Evolutionary conservation across 2,113 vertebrate genomes (phyloP).

Genomic region (Columba janthina): DNA sequence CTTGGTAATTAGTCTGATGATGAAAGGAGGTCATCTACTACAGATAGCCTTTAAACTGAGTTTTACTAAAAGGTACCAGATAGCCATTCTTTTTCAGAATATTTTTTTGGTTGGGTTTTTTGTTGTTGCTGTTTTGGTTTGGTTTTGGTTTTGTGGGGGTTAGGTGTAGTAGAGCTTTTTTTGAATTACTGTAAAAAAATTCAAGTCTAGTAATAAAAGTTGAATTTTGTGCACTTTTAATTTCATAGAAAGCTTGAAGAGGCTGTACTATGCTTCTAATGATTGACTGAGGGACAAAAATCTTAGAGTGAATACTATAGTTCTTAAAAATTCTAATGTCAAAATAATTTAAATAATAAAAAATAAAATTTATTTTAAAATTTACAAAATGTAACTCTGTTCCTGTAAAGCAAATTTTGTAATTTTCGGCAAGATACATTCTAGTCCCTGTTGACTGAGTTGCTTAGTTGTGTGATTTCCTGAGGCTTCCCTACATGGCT

Average conservation of each 20-base stretch:
- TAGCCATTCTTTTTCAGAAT: neutral
- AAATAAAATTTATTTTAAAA: neutral
- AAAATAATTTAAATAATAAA: neutral
- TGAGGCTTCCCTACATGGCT: neutral
- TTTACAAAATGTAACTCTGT: neutral
- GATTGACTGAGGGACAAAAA: neutral
- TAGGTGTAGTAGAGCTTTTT: neutral
- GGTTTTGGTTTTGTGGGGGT: neutral
- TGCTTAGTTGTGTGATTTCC: neutral
- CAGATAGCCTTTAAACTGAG: neutral
- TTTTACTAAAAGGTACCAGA: neutral
- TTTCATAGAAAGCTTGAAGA: neutral
- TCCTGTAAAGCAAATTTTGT: neutral
- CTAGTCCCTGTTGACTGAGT: neutral
- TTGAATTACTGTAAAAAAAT: neutral
- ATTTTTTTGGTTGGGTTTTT: accelerated
- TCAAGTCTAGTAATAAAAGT: neutral
- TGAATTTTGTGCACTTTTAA: neutral
- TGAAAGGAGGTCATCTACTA: neutral
- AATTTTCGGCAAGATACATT: neutral
- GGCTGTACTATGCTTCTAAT: neutral
- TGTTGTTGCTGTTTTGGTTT: too few species aligned
- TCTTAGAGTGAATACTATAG: neutral
- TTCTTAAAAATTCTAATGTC: neutral
- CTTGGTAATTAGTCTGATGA: neutral